phyloP scores from a whole-genome alignment of 2,797 vertebrate genomes.

The Pseudocheirus occidentalis region DNA sequence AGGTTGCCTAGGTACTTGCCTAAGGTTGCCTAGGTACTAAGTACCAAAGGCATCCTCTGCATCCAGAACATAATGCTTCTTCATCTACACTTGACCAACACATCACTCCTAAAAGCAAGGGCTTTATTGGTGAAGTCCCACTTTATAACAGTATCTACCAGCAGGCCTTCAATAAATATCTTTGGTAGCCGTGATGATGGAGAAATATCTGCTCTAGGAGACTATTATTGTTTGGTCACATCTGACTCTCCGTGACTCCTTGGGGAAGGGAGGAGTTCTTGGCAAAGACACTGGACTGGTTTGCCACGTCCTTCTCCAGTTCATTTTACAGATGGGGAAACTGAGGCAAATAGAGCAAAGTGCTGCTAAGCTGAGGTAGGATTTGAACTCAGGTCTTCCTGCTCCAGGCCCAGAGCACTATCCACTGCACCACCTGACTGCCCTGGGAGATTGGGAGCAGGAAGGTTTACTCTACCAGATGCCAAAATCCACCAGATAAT shows the following conservation, averaged over 20 bases:
- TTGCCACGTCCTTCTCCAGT: too few relatives aligned
- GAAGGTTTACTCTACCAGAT: not conserved
- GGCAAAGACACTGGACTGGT: too few relatives aligned
- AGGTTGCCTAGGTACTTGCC: not conserved
- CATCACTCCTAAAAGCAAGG: not conserved
- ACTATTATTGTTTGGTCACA: not conserved
- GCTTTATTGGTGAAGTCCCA: not conserved
- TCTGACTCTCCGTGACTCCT: too few relatives aligned
- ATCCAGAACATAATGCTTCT: too few relatives aligned
- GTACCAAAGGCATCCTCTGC: not conserved
- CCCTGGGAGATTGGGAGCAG: too few relatives aligned
- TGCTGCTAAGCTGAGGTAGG: too few relatives aligned
- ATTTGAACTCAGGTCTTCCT: too few relatives aligned
- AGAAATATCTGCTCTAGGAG: not conserved
- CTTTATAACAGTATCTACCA: not conserved
- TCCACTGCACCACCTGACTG: too few relatives aligned
- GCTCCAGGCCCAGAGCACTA: too few relatives aligned
- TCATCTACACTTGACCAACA: not conserved
- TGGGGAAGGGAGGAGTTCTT: too few relatives aligned
- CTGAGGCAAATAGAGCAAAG: too few relatives aligned
- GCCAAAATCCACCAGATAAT: not conserved
- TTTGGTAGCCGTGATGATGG: not conserved
- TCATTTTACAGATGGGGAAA: too few relatives aligned
- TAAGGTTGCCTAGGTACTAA: not conserved
- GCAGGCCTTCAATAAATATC: not conserved